phyloP scores from a whole-genome alignment of 2,888 invertebrate species.

The Barypeithes pellucidus region DNA sequence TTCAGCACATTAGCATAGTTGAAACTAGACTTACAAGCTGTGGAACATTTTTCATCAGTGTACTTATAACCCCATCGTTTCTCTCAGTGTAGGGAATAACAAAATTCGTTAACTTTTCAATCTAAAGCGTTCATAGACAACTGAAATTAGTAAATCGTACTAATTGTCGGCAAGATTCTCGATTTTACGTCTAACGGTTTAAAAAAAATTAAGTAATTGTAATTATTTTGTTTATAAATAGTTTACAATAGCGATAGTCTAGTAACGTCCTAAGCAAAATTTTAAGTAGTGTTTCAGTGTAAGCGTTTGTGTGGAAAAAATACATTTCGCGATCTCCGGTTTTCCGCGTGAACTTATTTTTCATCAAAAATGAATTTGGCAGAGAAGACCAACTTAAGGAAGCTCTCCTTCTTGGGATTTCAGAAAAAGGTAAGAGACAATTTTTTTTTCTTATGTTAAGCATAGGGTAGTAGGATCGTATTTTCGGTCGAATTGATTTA shows the following conservation, averaged over 20 bases:
- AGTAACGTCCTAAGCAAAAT: background rate
- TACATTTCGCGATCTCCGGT: background rate
- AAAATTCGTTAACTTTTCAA: no score
- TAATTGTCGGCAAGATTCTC: no score
- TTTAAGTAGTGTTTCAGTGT: background rate
- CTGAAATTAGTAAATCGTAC: no score
- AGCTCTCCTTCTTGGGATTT: conserved; percentile 84
- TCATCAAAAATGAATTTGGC: conserved; percentile 61
- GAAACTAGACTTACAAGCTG: no score
- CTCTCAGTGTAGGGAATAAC: background rate
- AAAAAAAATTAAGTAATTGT: background rate
- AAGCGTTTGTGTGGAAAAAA: background rate
- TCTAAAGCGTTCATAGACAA: no score
- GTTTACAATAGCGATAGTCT: background rate
- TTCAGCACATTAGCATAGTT: no score
- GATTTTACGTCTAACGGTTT: no score
- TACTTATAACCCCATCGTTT: background rate
- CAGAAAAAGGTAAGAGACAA: conserved; percentile 72
- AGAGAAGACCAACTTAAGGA: conserved; percentile 76
- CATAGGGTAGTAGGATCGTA: no score
- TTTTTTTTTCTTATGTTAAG: no score
- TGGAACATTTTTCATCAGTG: background rate
- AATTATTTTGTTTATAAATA: background rate
- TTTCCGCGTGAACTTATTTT: background rate
- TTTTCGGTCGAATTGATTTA: no score